Conservation (phyloP, 1,140 invertebrate genomes). For the Cherax destructor region DNA sequence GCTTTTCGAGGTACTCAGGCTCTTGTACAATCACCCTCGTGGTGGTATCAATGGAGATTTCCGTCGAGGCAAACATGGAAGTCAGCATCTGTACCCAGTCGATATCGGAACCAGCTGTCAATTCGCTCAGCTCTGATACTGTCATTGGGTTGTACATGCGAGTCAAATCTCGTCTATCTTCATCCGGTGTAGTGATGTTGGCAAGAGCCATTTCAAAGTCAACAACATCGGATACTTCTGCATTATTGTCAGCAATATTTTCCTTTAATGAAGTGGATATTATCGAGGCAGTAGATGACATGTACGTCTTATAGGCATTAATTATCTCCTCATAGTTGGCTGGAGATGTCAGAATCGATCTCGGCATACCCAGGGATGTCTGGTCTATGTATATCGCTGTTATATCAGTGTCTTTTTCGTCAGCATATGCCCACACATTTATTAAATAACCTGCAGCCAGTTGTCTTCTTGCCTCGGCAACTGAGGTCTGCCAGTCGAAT, state of each 20-base stretch:
- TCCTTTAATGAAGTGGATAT: slow-evolving; percentile 29
- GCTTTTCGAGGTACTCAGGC: slow-evolving; percentile 31
- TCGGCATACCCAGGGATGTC: slow-evolving; percentile 60
- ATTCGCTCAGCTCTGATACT: slow-evolving; percentile 39
- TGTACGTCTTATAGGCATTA: slow-evolving; percentile 64
- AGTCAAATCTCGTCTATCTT: slow-evolving; percentile 53
- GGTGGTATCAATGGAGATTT: slow-evolving; percentile 14
- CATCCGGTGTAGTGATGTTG: slow-evolving; percentile 49
- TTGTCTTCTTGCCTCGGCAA: slow-evolving; percentile 35
- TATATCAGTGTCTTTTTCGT: slow-evolving; percentile 52
- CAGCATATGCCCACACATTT: slow-evolving; percentile 56
- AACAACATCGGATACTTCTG: slow-evolving; percentile 49
- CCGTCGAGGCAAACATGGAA: slow-evolving; percentile 34
- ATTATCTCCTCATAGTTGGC: slow-evolving; percentile 57
- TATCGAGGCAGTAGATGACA: slow-evolving; percentile 50
- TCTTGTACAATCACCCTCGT: slow-evolving; percentile 63
- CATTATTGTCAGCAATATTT: slow-evolving; percentile 2
- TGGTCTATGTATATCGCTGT: slow-evolving; percentile 65
- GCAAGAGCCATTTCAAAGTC: slow-evolving; percentile 60
- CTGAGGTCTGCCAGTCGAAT: slow-evolving; percentile 61
- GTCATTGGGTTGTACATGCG: slow-evolving; percentile 68
- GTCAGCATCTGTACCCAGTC: slow-evolving; percentile 44
- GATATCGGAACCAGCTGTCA: slow-evolving; percentile 14
- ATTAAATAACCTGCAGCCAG: slow-evolving; percentile 23
- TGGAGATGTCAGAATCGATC: slow-evolving; percentile 49